Evolutionary conservation across 2,797 vertebrate genomes (phyloP).

Genomic region (Enteromius thamalakanensis): DNA sequence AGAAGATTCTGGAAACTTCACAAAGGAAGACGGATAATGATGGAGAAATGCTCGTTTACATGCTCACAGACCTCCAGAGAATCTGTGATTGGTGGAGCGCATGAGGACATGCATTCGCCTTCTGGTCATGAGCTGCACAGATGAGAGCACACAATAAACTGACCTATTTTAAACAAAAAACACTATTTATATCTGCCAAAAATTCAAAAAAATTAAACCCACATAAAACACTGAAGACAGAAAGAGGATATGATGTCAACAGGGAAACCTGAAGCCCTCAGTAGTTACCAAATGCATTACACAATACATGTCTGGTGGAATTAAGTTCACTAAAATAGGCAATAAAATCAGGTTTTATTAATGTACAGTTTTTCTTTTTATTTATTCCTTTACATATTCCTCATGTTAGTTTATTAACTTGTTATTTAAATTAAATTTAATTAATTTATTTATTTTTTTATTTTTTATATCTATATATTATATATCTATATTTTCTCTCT

Average conservation of each 20-base stretch:
- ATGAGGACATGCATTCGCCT: constrained; percentile 76
- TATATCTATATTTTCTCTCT: too few relatives aligned
- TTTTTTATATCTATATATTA: too few relatives aligned
- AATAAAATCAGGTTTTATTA: neutral
- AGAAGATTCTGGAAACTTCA: constrained; percentile 29
- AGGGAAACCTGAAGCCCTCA: neutral
- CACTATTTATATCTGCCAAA: constrained; percentile 73
- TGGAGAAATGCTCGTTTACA: constrained; percentile 62
- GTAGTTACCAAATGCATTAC: too few relatives aligned
- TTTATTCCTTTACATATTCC: neutral
- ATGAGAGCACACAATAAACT: constrained; percentile 78
- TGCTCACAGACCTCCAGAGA: constrained; percentile 71
- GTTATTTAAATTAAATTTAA: too few relatives aligned
- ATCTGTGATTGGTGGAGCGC: constrained; percentile 74
- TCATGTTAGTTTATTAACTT: too few relatives aligned
- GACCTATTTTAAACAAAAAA: constrained; percentile 74
- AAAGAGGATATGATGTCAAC: constrained; percentile 61
- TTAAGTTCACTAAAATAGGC: neutral
- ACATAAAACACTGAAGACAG: constrained; percentile 27
- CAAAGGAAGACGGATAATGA: neutral
- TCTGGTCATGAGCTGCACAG: constrained; percentile 75
- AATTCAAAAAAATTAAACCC: neutral
- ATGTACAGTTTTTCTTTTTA: neutral
- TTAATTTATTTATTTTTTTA: too few relatives aligned
- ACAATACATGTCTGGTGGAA: too few relatives aligned